Conservation (phyloP, 2,888 invertebrate genomes). For the Trichopria drosophilae region DNA sequence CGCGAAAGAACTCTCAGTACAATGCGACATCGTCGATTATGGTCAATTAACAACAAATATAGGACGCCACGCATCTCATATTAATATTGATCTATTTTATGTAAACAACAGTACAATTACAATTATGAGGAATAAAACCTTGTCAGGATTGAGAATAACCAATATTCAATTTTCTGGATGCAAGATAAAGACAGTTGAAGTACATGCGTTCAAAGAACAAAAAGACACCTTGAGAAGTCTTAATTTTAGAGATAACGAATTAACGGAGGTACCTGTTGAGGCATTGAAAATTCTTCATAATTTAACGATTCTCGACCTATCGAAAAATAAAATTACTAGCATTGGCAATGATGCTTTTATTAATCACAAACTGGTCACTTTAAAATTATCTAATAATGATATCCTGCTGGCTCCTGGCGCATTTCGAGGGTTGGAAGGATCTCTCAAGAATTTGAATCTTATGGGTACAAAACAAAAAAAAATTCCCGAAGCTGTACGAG, state of each 20-base stretch:
- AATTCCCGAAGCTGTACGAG: slow-evolving; percentile 78
- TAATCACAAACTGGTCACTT: slow-evolving; percentile 75
- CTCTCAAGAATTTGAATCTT: slow-evolving; percentile 84
- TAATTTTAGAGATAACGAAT: slow-evolving; percentile 81
- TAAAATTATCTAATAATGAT: slow-evolving; percentile 81
- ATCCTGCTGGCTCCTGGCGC: slow-evolving; percentile 73
- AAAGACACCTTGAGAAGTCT: slow-evolving; percentile 79
- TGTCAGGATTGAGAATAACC: slow-evolving; percentile 72
- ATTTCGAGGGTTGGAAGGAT: slow-evolving; percentile 77
- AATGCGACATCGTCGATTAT: slow-evolving; percentile 88
- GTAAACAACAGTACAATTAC: slow-evolving; percentile 84
- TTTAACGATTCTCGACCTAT: slow-evolving; percentile 80
- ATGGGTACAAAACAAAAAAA: slow-evolving; percentile 82
- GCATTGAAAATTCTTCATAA: slow-evolving; percentile 71
- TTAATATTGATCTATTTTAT: slow-evolving; percentile 79
- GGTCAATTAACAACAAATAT: slow-evolving; percentile 72
- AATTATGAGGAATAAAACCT: slow-evolving; percentile 68
- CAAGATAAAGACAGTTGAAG: slow-evolving; percentile 70
- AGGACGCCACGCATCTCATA: slow-evolving; percentile 66
- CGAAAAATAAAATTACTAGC: slow-evolving; percentile 74
- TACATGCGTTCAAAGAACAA: slow-evolving; percentile 80
- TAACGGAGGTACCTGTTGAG: slow-evolving; percentile 76
- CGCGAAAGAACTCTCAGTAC: slow-evolving; percentile 82
- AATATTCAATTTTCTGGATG: slow-evolving; percentile 86
- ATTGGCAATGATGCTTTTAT: slow-evolving; percentile 78